These are phyloP conservation scores for Meloidogyne exigua DNA, from an alignment of 1,140 invertebrate genomes.

Conservation along the genomic window DNA sequence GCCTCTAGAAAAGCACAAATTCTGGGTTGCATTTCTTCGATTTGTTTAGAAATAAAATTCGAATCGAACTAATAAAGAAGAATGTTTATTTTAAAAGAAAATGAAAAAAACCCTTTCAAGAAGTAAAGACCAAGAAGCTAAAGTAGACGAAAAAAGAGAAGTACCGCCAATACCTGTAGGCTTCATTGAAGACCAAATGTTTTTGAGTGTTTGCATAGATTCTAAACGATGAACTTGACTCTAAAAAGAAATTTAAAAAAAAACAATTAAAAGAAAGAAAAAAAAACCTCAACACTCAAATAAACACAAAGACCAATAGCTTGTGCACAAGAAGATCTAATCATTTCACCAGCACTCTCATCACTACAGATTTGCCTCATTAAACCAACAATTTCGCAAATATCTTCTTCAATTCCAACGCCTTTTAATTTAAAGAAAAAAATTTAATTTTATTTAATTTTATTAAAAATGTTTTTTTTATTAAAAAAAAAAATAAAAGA, in stretches of 20 bases:
- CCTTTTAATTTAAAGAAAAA: constrained; percentile 24
- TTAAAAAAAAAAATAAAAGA: no score
- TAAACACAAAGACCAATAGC: constrained; percentile 47
- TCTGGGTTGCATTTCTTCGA: constrained; percentile 40
- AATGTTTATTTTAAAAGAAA: background rate
- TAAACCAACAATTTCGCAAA: constrained; percentile 6
- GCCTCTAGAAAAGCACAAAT: constrained; percentile 41
- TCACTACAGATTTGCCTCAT: constrained; percentile 28
- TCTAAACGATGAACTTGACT: constrained; percentile 32
- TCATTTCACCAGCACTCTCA: constrained; percentile 9
- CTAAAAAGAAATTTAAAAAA: background rate
- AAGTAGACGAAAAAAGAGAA: constrained; percentile 38
- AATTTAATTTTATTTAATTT: constrained; percentile 26
- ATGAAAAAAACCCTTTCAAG: constrained; percentile 34
- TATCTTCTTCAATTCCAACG: constrained; percentile 34
- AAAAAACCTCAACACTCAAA: constrained; percentile 40
- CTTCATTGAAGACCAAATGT: constrained; percentile 39
- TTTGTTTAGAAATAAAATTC: constrained; percentile 29
- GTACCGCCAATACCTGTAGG: constrained; percentile 15
- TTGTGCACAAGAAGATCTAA: constrained; percentile 38
- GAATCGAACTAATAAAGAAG: constrained; percentile 44
- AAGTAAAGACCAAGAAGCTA: constrained; percentile 42
- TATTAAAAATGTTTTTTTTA: no score
- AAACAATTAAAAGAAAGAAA: background rate
- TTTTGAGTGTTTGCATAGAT: constrained; percentile 35